Evolutionary conservation across 1,140 invertebrate genomes (phyloP).

Genomic region (Camponotus pennsylvanicus): DNA sequence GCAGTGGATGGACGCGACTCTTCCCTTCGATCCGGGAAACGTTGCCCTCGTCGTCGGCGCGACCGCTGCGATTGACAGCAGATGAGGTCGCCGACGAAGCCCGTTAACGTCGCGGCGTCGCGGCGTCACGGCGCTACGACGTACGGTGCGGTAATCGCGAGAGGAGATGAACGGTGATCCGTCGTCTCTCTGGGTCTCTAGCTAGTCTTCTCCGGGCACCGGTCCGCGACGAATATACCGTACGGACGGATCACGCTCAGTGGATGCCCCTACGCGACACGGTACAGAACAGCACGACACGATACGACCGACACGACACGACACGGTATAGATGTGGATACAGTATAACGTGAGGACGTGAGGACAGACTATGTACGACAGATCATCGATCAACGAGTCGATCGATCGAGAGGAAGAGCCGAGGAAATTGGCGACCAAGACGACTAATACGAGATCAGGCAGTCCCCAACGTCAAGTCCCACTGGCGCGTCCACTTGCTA

Average conservation of each 20-base stretch:
- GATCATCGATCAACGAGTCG: neutral
- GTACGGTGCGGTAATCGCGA: neutral
- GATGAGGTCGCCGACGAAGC: slow-evolving; percentile 54
- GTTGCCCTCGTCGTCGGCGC: slow-evolving; percentile 54
- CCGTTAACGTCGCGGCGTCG: slow-evolving; percentile 19
- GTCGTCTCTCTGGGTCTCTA: no score
- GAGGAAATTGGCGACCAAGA: slow-evolving; percentile 10
- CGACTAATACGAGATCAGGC: neutral
- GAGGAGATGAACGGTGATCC: no score
- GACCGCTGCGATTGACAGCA: slow-evolving; percentile 67
- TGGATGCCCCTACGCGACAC: neutral
- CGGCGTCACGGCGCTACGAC: neutral
- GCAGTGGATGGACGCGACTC: slow-evolving; percentile 48
- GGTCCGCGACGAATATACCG: neutral
- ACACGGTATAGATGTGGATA: neutral
- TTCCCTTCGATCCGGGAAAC: neutral
- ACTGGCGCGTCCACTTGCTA: slow-evolving; percentile 44
- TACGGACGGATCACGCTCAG: slow-evolving; percentile 12
- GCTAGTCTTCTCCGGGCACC: neutral
- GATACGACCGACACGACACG: neutral
- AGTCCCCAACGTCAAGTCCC: neutral
- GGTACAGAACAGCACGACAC: neutral
- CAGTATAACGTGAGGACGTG: neutral
- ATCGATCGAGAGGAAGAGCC: neutral
- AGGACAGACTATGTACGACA: neutral